Evolutionary conservation across 2,797 vertebrate genomes (phyloP).

Genomic region (Carduelis carduelis): DNA sequence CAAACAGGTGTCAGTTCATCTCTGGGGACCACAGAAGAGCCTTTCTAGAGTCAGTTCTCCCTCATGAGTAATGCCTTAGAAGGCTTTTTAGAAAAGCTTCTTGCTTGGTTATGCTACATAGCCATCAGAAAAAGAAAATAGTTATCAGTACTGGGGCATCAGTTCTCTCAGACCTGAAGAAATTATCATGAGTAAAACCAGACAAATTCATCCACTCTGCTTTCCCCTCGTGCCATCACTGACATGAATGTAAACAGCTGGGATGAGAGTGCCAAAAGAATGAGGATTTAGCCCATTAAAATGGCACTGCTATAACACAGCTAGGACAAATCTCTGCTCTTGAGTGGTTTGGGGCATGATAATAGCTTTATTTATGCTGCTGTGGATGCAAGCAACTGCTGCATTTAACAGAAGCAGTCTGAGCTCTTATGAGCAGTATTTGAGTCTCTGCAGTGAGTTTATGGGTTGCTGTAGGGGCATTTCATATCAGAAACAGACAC

Average conservation of each 20-base stretch:
- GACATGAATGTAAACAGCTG: background rate
- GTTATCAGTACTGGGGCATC: background rate
- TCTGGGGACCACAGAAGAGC: background rate
- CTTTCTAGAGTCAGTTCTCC: background rate
- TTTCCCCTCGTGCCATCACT: fast-evolving
- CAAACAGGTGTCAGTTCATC: background rate
- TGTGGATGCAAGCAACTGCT: background rate
- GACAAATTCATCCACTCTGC: background rate
- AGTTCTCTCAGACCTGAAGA: background rate
- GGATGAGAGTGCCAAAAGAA: background rate
- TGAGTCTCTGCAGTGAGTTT: background rate
- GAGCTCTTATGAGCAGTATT: background rate
- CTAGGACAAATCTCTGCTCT: background rate
- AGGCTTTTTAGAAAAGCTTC: background rate
- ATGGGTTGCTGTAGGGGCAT: background rate
- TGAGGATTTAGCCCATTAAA: background rate
- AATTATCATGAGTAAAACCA: background rate
- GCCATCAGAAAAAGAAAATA: background rate
- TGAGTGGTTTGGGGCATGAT: background rate
- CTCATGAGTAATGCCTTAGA: background rate
- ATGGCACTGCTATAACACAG: background rate
- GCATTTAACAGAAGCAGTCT: background rate
- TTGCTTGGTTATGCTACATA: background rate
- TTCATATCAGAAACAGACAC: background rate
- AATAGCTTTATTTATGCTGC: background rate